A percentile compares a stretch with the other conserved stretches of the same genome.
These are phyloP conservation scores for Eupithecia subumbrata DNA, from an alignment of 2,888 invertebrate genomes.

Conservation along the genomic window DNA sequence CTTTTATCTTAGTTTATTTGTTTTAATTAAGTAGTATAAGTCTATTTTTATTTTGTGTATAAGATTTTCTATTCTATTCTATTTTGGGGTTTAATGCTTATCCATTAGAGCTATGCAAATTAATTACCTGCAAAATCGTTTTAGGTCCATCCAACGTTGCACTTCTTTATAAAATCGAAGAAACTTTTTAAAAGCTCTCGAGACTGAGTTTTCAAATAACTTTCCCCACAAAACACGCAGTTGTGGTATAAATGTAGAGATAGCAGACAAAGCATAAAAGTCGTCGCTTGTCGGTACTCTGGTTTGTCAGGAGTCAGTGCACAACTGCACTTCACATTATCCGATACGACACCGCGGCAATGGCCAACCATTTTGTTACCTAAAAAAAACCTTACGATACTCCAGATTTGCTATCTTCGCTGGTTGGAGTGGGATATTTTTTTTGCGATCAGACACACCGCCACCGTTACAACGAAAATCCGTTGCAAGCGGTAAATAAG, in stretches of 20 bases:
- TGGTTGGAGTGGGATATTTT: background rate
- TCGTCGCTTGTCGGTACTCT: slow-evolving; percentile 20
- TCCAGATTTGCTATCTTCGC: background rate
- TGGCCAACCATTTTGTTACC: background rate
- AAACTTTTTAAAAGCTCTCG: background rate
- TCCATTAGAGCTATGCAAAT: background rate
- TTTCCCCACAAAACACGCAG: slow-evolving; percentile 6
- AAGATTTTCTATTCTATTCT: too few relatives aligned
- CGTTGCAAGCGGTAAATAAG: background rate
- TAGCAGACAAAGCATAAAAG: slow-evolving; percentile 31
- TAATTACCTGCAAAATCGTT: background rate
- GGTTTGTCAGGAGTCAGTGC: slow-evolving; percentile 9
- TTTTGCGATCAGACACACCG: background rate
- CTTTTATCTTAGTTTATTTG: too few relatives aligned
- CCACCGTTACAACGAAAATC: background rate
- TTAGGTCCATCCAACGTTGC: background rate
- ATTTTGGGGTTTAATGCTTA: background rate
- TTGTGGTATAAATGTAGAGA: slow-evolving; percentile 16
- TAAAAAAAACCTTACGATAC: background rate
- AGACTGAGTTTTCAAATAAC: slow-evolving; percentile 12
- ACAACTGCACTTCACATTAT: background rate
- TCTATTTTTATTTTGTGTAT: too few relatives aligned
- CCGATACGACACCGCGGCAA: background rate
- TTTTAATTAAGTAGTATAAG: too few relatives aligned
- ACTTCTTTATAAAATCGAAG: background rate